Conservation (phyloP, 1,140 invertebrate species). For the Papilio machaon region DNA sequence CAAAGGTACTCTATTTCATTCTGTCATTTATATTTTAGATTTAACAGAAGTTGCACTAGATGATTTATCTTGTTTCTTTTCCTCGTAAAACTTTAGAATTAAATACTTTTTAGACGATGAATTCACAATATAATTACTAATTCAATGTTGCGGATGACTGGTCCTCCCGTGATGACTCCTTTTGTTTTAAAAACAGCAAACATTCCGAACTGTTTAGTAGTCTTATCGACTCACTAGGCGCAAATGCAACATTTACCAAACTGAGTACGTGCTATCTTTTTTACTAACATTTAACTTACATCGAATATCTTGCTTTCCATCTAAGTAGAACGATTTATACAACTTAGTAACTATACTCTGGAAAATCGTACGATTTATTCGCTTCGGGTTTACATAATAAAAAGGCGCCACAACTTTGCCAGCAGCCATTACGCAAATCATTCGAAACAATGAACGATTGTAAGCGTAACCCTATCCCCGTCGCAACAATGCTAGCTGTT, state of each 20-base stretch:
- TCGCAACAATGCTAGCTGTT: conserved; percentile 34
- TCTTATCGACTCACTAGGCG: background rate
- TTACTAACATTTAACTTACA: too few species aligned
- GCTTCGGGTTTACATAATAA: conserved; percentile 29
- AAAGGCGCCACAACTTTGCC: conserved; percentile 9
- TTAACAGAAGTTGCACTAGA: background rate
- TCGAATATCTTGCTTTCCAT: too few species aligned
- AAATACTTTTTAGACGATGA: too few species aligned
- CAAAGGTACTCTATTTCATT: conserved; percentile 28
- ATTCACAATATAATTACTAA: background rate
- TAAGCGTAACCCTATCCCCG: conserved; percentile 18
- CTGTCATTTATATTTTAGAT: conserved; percentile 11
- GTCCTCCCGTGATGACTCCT: background rate
- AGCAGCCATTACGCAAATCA: conserved; percentile 31
- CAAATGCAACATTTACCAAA: background rate
- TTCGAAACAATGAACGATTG: conserved; percentile 33
- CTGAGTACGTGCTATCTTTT: too few species aligned
- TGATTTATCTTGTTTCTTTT: background rate
- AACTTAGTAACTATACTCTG: background rate
- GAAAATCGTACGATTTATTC: background rate
- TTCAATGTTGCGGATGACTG: background rate
- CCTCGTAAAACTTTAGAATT: background rate
- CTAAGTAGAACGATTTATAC: too few species aligned
- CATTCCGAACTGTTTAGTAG: background rate
- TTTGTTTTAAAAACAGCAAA: background rate